phyloP scores from a whole-genome alignment of 2,797 vertebrate genomes.

The Glyptemys insculpta region DNA sequence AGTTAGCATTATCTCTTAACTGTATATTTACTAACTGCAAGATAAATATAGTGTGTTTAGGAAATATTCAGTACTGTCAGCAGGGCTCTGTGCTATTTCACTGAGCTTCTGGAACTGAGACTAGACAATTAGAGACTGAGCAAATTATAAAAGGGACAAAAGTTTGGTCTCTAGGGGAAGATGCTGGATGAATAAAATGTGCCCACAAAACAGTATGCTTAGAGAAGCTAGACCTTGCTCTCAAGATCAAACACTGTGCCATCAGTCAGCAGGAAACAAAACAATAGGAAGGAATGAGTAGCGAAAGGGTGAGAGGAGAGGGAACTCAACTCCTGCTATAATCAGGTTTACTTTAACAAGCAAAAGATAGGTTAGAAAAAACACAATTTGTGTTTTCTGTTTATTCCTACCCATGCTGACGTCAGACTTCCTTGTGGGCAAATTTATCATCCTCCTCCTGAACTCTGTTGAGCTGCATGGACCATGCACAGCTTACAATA shows the following conservation, averaged over 20 bases:
- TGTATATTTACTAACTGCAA: not conserved
- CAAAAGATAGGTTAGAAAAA: not conserved
- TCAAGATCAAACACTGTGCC: not conserved
- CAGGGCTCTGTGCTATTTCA: not conserved
- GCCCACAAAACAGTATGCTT: not conserved
- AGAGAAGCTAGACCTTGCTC: not conserved
- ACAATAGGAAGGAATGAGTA: not conserved
- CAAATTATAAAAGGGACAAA: not conserved
- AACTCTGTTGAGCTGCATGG: not conserved
- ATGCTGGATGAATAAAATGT: not conserved
- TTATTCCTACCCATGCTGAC: not conserved
- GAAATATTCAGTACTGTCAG: not conserved
- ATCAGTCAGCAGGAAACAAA: not conserved
- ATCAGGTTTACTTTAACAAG: not conserved
- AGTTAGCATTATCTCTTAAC: not conserved
- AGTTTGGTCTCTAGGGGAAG: not conserved
- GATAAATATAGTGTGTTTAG: not conserved
- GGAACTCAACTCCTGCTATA: not conserved
- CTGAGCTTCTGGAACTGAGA: not conserved
- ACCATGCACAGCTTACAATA: not conserved
- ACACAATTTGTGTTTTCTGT: not conserved
- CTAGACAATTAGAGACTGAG: not conserved
- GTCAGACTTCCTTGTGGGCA: not conserved
- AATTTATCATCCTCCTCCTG: not conserved
- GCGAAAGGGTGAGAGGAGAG: fast-evolving